phyloP scores from a whole-genome alignment of 2,113 vertebrate species.

The Pachycephala philippinensis region DNA sequence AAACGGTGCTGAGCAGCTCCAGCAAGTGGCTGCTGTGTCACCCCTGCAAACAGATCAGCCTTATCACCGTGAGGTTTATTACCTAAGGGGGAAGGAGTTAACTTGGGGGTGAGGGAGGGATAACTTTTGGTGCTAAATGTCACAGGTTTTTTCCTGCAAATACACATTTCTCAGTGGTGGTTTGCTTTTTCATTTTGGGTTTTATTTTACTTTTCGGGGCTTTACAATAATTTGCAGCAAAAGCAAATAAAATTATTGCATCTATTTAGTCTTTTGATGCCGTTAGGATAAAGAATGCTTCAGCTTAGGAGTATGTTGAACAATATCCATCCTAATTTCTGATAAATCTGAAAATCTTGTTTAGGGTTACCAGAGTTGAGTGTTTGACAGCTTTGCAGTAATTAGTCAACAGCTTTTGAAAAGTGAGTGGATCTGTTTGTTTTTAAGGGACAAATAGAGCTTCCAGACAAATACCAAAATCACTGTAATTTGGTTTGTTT shows the following conservation, averaged over 20 bases:
- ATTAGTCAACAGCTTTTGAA: not conserved
- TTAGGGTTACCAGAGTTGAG: not conserved
- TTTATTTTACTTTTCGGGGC: not conserved
- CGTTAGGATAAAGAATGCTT: accelerated
- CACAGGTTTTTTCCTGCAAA: not conserved
- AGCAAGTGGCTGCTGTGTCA: not conserved
- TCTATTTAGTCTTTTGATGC: not conserved
- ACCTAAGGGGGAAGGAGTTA: not conserved
- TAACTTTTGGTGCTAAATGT: not conserved
- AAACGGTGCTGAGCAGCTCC: not conserved
- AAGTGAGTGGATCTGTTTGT: not conserved
- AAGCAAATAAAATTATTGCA: not conserved
- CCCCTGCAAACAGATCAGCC: not conserved
- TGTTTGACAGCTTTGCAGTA: not conserved
- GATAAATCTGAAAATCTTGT: not conserved
- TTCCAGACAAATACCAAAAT: not conserved
- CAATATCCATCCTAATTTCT: not conserved
- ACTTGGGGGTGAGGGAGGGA: too few species aligned
- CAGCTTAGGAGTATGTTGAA: not conserved
- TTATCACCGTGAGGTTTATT: not conserved
- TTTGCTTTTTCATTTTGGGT: not conserved
- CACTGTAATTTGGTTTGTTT: not conserved
- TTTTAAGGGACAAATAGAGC: not conserved
- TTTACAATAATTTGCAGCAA: not conserved
- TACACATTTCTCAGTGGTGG: not conserved